phyloP scores from a whole-genome alignment of 2,797 vertebrate genomes.

The Dendrocincla tyrannina region DNA sequence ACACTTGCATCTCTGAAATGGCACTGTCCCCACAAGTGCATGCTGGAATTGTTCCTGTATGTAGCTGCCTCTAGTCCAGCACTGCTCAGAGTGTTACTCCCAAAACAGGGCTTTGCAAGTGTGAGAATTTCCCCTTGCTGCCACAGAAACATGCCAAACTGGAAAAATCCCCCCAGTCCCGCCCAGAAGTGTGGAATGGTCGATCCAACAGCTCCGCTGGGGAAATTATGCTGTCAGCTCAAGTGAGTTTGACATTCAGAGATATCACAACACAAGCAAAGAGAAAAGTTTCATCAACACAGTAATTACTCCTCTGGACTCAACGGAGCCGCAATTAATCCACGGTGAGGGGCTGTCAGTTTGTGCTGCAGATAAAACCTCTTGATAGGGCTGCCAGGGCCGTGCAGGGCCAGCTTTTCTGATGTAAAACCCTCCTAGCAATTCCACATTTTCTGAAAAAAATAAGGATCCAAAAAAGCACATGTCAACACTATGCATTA shows the following conservation, averaged over 20 bases:
- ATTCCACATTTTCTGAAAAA: not conserved
- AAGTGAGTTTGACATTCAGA: not conserved
- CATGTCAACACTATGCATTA: not conserved
- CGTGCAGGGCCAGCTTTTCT: constrained; percentile 23
- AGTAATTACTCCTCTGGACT: constrained; percentile 41
- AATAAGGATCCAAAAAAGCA: not conserved
- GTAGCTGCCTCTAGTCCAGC: not conserved
- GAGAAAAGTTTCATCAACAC: constrained; percentile 44
- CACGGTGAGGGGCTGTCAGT: not conserved
- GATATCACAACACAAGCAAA: not conserved
- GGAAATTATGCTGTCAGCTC: constrained; percentile 43
- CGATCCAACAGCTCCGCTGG: not conserved
- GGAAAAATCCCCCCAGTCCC: not conserved
- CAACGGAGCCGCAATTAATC: constrained; percentile 4
- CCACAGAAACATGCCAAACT: not conserved
- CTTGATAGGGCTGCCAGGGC: constrained; percentile 4
- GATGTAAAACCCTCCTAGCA: constrained; percentile 11
- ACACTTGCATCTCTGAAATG: not conserved
- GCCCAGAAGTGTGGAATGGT: not conserved
- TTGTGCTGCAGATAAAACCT: not conserved
- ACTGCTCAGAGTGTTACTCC: accelerated
- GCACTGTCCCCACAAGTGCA: accelerated
- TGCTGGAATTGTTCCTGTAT: accelerated
- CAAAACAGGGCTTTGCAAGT: accelerated
- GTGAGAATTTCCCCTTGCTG: not conserved